phyloP scores from a whole-genome alignment of 2,113 vertebrate genomes.

The Sander lucioperca region DNA sequence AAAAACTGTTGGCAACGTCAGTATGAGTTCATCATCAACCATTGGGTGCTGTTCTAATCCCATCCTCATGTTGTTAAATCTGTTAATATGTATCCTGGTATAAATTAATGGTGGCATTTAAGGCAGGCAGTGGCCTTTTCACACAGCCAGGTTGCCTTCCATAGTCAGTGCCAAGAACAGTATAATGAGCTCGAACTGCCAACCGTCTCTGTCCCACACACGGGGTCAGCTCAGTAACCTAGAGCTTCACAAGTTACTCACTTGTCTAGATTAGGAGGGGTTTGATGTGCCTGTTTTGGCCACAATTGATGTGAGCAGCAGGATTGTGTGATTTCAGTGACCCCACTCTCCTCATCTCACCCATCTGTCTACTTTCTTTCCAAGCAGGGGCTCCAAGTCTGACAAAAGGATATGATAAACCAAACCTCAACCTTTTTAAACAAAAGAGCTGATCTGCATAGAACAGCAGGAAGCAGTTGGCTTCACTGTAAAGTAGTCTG shows the following conservation, averaged over 20 bases:
- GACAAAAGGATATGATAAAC: neutral
- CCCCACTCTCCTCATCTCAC: neutral
- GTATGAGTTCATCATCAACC: neutral
- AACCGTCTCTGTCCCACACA: neutral
- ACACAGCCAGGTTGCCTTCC: neutral
- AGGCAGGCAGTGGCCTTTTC: neutral
- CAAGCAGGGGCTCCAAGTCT: neutral
- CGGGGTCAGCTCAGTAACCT: neutral
- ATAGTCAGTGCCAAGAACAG: slow-evolving; percentile 8
- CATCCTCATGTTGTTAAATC: neutral
- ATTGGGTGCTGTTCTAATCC: neutral
- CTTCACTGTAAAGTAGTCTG: no score
- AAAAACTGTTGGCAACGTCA: neutral
- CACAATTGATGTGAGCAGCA: neutral
- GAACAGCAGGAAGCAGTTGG: slow-evolving; percentile 1
- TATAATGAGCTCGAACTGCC: neutral
- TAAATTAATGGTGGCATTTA: neutral
- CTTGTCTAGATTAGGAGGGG: neutral
- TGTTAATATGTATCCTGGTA: neutral
- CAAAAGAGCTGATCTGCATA: neutral
- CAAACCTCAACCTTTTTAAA: slow-evolving; percentile 4
- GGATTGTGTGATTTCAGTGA: slow-evolving; percentile 3
- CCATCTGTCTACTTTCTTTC: neutral
- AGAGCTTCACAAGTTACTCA: neutral
- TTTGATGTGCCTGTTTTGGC: neutral